Evolutionary conservation across 2,113 vertebrate species (phyloP), one percentile per base, ranked within the genome.

Genomic region (Thryonomys swinderianus): DNA sequence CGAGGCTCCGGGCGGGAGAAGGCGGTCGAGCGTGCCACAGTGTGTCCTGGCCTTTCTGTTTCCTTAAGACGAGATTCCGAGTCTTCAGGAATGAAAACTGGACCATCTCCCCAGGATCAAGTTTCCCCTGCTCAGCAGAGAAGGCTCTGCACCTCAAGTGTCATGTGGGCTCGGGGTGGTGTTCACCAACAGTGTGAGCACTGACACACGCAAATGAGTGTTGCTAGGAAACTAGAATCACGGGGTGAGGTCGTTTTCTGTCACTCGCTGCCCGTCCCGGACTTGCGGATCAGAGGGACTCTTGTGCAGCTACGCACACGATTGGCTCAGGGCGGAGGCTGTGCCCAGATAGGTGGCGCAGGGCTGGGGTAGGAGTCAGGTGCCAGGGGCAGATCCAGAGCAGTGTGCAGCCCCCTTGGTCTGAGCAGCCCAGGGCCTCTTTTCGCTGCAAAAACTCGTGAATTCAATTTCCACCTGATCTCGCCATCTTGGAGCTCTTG

Each of bases 401-500:
- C 30, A 88, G 7, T 59, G 21, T 90, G 48, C 40, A 61, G 27
- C n/a, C 34, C 37, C 48, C 34, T 92, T 88, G 51, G 23, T 86
- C 57, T 27, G 13, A 83, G 32, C 34, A 83, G 45, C 53, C 20
- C n/a, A 51, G 81, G 30, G 78, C 42, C 25, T 93, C 48, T n/a
- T 85, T 94, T 57, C 59, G 27, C 42, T 73, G 66, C 40, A 86
- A 95, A 55, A 96, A 67, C 25, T 57, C 81, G 57, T 94, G 25
- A 74, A 88, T 64, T 21, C 7, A 27, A 71, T 88, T 93, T 32
- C 45, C 37, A 71, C 34, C 34, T 45, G 94, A 51, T 85, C n/a
- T 64, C 55, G 32, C 53, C 27, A 53, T 84, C 45, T 95, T 88
- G 64, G 30, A 69, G 25, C 37, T 85, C 85, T 92, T 66, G 79